These are phyloP conservation scores for Actinostola sp. DNA, from an alignment of 92 coral and sea anemone genomes.

Conservation along the genomic window DNA sequence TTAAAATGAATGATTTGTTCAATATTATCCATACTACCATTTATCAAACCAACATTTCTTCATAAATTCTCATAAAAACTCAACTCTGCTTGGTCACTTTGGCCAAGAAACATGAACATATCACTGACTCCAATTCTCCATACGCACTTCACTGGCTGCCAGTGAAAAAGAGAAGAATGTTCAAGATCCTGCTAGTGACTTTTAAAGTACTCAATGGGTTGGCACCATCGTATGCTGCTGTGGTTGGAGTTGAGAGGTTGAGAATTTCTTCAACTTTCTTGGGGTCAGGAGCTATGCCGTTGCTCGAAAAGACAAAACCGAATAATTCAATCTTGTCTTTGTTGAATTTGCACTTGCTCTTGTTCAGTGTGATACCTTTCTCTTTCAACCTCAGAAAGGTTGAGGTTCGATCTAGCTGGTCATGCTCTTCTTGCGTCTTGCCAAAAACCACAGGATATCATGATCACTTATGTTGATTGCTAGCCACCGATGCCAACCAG, in stretches of 20 bases:
- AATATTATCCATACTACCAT: too few species aligned
- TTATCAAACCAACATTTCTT: too few species aligned
- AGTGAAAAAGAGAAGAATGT: neutral
- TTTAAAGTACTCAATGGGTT: neutral
- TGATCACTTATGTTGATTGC: conserved; percentile 52
- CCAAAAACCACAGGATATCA: conserved; percentile 39
- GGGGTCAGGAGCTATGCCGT: conserved; percentile 48
- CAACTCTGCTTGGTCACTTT: too few species aligned
- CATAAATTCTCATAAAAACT: too few species aligned
- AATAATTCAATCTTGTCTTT: conserved; percentile 32
- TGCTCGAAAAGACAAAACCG: conserved; percentile 31
- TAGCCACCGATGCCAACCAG: conserved; percentile 64
- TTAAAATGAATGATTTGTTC: too few species aligned
- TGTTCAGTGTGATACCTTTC: conserved; percentile 53
- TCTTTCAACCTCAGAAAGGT: conserved; percentile 35
- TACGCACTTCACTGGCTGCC: conserved; percentile 5
- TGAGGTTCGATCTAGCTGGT: conserved; percentile 36
- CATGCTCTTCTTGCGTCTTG: conserved; percentile 21
- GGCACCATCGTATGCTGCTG: conserved; percentile 21
- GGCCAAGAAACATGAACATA: too few species aligned
- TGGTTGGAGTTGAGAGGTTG: conserved; percentile 34
- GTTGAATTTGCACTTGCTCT: conserved; percentile 42
- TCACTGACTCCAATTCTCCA: neutral
- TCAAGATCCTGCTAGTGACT: neutral
- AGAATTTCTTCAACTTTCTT: conserved; percentile 35